Evolutionary conservation across 2,888 invertebrate genomes (phyloP), one percentile per base, ranked within the genome.

Genomic region (Pyrgus malvae): DNA sequence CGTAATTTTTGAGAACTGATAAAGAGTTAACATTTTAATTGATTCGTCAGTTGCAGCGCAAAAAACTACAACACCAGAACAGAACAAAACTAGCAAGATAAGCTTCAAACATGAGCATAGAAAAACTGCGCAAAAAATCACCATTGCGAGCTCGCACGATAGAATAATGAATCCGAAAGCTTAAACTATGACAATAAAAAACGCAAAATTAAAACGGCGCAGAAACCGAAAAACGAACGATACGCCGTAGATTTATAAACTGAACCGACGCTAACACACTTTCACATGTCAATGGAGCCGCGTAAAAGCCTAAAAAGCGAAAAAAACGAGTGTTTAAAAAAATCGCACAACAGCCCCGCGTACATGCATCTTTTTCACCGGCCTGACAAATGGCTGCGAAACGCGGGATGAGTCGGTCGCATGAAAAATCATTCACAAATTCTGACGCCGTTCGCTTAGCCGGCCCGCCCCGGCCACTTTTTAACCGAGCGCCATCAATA

Each of bases 311-410:
- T 78, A 82, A 88, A 88, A 88, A 82, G 75, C 72, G 75, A 81
- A 83, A 80, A 79, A 76, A 74, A 62, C 56, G 61, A 38, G 53
- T 40, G 51, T 53, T 65, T 68, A 68, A 66, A 72, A 69, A 69
- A 65, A 65, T 55, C 63, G 65, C 65, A 69, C 68, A 72, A 71
- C 70, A 70, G 67, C 69, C 64, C 64, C 74, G 70, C 71, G 74
- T 79, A 80, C 86, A 84, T 84, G 88, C 87, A 84, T 89, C 89
- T 87, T 86, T 83, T 81, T 83, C 86, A 76, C 74, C 63, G 76
- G 76, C 74, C 84, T 90, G 90, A 90, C 90, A 90, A 90, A 89
- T 90, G 89, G 89, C 76, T 76, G 78, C 83, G 81, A 83, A 84
- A 79, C 80, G 81, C 75, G 72, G 83, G 83, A 84, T 78, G 82